Conservation (phyloP, 2,113 vertebrate genomes). For the Pithys albifrons region DNA sequence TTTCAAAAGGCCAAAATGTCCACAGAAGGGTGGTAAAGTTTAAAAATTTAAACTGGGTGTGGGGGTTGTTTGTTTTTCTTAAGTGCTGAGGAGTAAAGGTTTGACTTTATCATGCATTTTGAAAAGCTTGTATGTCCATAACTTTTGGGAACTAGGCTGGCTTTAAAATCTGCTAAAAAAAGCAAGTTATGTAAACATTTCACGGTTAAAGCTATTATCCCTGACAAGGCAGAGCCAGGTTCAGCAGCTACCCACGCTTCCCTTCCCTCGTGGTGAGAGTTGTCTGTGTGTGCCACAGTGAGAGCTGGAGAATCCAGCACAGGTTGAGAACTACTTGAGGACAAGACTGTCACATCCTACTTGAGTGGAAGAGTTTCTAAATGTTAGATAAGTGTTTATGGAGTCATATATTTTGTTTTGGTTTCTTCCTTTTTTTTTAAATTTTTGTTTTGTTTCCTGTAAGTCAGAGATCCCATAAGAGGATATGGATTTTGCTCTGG, state of each 20-base stretch:
- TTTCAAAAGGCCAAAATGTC: background rate
- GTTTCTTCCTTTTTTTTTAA: background rate
- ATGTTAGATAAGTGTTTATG: background rate
- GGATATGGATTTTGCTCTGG: background rate
- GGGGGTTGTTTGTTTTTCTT: background rate
- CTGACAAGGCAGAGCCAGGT: background rate
- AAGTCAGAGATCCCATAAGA: background rate
- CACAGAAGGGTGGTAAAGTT: background rate
- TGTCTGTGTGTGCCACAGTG: background rate
- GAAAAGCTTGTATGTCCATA: background rate
- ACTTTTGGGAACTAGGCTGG: background rate
- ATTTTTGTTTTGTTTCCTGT: background rate
- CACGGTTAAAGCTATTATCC: background rate
- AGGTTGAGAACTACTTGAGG: background rate
- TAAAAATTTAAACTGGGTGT: background rate
- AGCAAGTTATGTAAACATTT: background rate
- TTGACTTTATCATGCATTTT: background rate
- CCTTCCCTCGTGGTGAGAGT: background rate
- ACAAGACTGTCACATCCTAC: background rate
- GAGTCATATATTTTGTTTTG: background rate
- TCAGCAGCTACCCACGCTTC: background rate
- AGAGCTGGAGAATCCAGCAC: background rate
- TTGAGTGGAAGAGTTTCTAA: background rate
- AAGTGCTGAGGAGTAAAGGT: background rate
- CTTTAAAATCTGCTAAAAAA: background rate